phyloP scores from a whole-genome alignment of 2,113 vertebrate genomes.

The Charina bottae region DNA sequence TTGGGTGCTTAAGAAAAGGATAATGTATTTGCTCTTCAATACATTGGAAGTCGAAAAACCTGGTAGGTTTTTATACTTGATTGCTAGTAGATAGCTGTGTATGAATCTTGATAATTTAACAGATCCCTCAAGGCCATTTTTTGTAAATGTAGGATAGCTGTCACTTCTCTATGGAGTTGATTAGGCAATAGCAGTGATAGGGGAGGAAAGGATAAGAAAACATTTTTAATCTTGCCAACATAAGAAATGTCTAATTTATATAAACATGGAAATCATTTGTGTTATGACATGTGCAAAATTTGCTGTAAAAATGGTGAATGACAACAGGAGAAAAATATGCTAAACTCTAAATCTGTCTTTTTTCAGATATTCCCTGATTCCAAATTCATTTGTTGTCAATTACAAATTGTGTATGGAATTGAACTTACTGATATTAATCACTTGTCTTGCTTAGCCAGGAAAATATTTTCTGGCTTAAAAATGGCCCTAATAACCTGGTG shows the following conservation, averaged over 20 bases:
- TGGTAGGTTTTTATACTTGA: neutral
- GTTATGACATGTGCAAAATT: neutral
- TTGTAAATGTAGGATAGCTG: neutral
- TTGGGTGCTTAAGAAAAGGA: neutral
- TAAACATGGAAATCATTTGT: neutral
- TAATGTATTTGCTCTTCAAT: neutral
- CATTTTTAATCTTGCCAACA: neutral
- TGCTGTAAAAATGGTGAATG: neutral
- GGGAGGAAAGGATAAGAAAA: neutral
- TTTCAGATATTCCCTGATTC: neutral
- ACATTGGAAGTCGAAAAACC: neutral
- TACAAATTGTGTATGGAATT: neutral
- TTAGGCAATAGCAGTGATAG: neutral
- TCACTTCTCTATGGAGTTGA: neutral
- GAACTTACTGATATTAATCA: neutral
- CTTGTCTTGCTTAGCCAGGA: neutral
- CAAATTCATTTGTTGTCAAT: neutral
- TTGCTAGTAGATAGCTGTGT: neutral
- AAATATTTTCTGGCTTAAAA: neutral
- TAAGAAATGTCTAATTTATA: neutral
- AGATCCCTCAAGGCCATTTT: neutral
- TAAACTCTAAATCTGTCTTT: neutral
- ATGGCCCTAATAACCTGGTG: neutral
- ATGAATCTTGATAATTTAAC: neutral
- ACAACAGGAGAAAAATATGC: neutral